Percentiles rank a stretch among this genome's conserved stretches.
These are phyloP conservation scores for Heliconius hermathena DNA, from an alignment of 1,140 invertebrate species.

Conservation along the genomic window DNA sequence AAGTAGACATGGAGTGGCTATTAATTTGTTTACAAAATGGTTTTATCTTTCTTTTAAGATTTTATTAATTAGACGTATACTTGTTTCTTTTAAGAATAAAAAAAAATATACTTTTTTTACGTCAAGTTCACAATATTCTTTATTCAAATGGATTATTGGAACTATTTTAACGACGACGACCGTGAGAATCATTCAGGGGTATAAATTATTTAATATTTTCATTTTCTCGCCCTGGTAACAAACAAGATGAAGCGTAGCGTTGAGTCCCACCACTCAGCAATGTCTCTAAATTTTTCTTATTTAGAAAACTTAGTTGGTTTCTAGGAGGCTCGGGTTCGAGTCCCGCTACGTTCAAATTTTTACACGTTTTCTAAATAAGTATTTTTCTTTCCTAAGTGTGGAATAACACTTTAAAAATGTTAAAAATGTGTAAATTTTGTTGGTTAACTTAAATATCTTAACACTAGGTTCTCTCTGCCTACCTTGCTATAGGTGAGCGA, in stretches of 20 bases:
- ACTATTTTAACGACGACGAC: too few species aligned
- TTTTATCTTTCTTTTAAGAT: not conserved
- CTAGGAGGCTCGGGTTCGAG: too few species aligned
- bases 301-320: too few species aligned
- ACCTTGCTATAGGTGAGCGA: not conserved
- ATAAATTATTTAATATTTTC: not conserved
- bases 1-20: not conserved
- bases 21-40: not conserved
- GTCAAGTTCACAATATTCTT: too few species aligned
- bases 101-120: not conserved
- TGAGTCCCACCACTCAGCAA: not conserved
- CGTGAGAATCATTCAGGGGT: too few species aligned
- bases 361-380: too few species aligned
- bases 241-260: not conserved
- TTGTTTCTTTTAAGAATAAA: not conserved
- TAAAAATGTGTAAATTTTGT: too few species aligned
- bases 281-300: too few species aligned
- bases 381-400: too few species aligned
- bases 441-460: not conserved
- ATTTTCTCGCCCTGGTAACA: not conserved
- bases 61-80: constrained; percentile 4
- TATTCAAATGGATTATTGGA: too few species aligned
- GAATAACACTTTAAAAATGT: too few species aligned
- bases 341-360: too few species aligned
- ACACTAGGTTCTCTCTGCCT: not conserved